These are phyloP conservation scores for Hemiscyllium ocellatum DNA, from an alignment of 2,113 vertebrate genomes.

Conservation along the genomic window DNA sequence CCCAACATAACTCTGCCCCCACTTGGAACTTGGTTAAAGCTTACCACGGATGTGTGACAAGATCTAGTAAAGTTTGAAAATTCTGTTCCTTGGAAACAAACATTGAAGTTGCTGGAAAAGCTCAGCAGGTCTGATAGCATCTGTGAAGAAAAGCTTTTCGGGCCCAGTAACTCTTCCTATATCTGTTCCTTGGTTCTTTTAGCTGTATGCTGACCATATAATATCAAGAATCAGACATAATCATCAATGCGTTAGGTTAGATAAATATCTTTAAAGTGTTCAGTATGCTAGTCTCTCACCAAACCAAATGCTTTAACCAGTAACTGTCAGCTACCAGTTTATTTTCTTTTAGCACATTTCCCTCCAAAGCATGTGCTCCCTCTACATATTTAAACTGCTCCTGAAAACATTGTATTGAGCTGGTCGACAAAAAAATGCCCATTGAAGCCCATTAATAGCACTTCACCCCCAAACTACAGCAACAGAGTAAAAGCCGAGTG, in stretches of 20 bases:
- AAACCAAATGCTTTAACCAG: neutral
- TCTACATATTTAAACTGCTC: neutral
- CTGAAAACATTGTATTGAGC: neutral
- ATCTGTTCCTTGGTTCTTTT: neutral
- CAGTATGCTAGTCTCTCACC: neutral
- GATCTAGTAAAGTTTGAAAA: too few species aligned
- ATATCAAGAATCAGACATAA: neutral
- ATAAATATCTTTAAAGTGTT: neutral
- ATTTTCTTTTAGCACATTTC: neutral
- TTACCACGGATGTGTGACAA: too few species aligned
- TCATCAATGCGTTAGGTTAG: neutral
- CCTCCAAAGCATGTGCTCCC: neutral
- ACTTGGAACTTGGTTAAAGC: neutral
- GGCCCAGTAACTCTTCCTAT: too few species aligned
- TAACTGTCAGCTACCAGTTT: neutral
- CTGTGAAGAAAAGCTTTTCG: too few species aligned
- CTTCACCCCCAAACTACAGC: neutral
- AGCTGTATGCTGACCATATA: neutral
- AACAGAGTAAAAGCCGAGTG: neutral
- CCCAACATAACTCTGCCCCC: neutral
- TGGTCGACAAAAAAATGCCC: neutral
- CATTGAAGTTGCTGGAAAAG: too few species aligned
- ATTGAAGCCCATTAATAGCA: neutral
- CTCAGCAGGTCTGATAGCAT: too few species aligned
- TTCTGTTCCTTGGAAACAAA: too few species aligned